These are phyloP conservation scores for Callipepla squamata DNA, from an alignment of 2,113 vertebrate species.

Conservation along the genomic window DNA sequence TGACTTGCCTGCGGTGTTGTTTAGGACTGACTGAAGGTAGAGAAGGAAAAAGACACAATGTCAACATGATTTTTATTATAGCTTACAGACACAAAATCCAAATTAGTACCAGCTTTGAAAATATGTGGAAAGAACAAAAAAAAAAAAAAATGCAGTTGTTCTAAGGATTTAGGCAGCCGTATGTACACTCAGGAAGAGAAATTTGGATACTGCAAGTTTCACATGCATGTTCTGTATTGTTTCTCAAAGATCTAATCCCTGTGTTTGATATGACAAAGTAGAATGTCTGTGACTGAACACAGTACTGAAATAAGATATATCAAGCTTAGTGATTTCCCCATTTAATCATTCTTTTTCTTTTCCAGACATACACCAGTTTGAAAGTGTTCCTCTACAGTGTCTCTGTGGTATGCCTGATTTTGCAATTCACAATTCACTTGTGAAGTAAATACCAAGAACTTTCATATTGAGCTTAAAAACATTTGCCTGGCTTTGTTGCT, in stretches of 20 bases:
- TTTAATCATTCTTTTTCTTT: slow-evolving; percentile 1
- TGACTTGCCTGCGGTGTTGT: fast-evolving
- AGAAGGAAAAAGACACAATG: neutral
- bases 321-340: neutral
- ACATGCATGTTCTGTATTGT: neutral
- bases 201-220: neutral
- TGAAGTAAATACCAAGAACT: slow-evolving; percentile 55
- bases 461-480: neutral
- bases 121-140: neutral
- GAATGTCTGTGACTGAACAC: neutral
- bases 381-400: slow-evolving; percentile 9
- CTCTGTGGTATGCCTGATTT: slow-evolving; percentile 50
- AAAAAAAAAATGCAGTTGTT: neutral
- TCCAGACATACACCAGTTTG: neutral
- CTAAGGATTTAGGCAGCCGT: neutral
- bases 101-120: neutral
- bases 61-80: neutral
- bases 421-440: slow-evolving; percentile 46
- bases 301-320: neutral
- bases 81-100: neutral
- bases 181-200: neutral
- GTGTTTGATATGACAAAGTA: neutral
- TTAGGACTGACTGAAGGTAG: neutral
- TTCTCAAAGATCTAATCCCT: neutral
- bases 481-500: slow-evolving; percentile 35